A percentile compares a stretch with the other conserved stretches of the same genome.
These are phyloP conservation scores for Drosophila leontia DNA, from an alignment of 1,140 invertebrate species.

Conservation along the genomic window DNA sequence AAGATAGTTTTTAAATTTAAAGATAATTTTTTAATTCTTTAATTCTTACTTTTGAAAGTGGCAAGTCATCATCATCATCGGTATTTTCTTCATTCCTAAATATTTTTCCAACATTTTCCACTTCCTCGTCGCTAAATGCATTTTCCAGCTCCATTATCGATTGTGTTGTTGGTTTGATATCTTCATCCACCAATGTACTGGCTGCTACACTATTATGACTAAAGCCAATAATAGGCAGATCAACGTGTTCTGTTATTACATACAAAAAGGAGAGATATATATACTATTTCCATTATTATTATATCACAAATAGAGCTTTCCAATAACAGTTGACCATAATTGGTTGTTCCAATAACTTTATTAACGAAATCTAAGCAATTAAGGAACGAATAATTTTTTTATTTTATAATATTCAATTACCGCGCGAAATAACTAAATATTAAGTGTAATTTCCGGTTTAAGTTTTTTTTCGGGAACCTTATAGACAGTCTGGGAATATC, in stretches of 20 bases:
- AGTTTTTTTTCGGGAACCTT: too few relatives aligned
- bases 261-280: not conserved
- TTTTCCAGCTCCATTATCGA: slow-evolving; percentile 82
- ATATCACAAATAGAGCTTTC: not conserved
- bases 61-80: slow-evolving; percentile 95
- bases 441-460: too few relatives aligned
- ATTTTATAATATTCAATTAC: too few relatives aligned
- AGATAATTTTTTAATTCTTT: not conserved
- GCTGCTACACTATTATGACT: slow-evolving; percentile 22
- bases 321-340: slow-evolving; percentile 5
- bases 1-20: not conserved
- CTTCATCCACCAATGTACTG: slow-evolving; percentile 58
- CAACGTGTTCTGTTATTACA: slow-evolving; percentile 45
- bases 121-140: slow-evolving; percentile 93
- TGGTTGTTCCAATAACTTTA: not conserved
- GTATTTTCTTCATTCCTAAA: slow-evolving; percentile 88
- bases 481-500: too few relatives aligned
- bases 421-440: too few relatives aligned
- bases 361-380: not conserved
- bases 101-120: slow-evolving; percentile 86
- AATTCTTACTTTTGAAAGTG: slow-evolving; percentile 88
- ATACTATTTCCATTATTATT: not conserved
- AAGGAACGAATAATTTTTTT: too few relatives aligned
- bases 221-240: slow-evolving; percentile 34
- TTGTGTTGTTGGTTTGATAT: slow-evolving; percentile 48